Evolutionary conservation across 2,888 invertebrate genomes (phyloP).

Genomic region (Athetis lepigone): DNA sequence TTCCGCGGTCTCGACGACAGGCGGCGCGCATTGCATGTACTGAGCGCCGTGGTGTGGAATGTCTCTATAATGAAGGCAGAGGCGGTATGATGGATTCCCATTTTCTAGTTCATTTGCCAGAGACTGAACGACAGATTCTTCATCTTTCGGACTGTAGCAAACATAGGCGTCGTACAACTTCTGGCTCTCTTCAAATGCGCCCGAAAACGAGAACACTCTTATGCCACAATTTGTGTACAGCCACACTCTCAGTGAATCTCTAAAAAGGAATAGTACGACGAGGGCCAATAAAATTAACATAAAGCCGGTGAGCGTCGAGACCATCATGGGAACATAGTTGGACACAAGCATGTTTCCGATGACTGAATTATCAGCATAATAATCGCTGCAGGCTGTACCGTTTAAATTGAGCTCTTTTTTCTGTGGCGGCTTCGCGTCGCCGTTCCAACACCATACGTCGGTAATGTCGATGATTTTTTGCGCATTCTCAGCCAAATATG

Average conservation of each 20-base stretch:
- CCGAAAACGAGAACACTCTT: conserved; percentile 93
- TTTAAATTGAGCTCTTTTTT: conserved; percentile 95
- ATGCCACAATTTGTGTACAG: conserved; percentile 96
- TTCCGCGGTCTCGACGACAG: conserved; percentile 96
- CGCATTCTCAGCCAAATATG: conserved; percentile 95
- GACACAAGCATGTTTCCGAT: conserved; percentile 95
- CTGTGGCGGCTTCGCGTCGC: conserved; percentile 93
- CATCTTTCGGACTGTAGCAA: conserved; percentile 97
- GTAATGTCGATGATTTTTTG: conserved; percentile 94
- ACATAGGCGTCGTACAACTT: conserved; percentile 98
- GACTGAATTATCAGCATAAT: conserved; percentile 95
- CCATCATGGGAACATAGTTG: conserved; percentile 96
- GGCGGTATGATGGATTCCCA: conserved; percentile 94
- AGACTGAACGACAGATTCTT: conserved; percentile 96
- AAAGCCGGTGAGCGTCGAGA: conserved; percentile 94
- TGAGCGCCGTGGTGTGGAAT: conserved; percentile 93
- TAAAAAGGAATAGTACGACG: conserved; percentile 95
- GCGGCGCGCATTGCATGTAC: conserved; percentile 93
- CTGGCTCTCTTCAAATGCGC: conserved; percentile 94
- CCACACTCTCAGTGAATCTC: conserved; percentile 96
- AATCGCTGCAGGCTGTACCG: conserved; percentile 96
- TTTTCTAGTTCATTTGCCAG: conserved; percentile 96
- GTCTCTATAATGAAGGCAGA: conserved; percentile 97
- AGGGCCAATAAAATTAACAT: conserved; percentile 94
- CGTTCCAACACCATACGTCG: conserved; percentile 95